Percentiles rank a stretch among this genome's conserved stretches.
These are phyloP conservation scores for Corynorhinus townsendii DNA, from an alignment of 2,113 vertebrate species.

Conservation along the genomic window DNA sequence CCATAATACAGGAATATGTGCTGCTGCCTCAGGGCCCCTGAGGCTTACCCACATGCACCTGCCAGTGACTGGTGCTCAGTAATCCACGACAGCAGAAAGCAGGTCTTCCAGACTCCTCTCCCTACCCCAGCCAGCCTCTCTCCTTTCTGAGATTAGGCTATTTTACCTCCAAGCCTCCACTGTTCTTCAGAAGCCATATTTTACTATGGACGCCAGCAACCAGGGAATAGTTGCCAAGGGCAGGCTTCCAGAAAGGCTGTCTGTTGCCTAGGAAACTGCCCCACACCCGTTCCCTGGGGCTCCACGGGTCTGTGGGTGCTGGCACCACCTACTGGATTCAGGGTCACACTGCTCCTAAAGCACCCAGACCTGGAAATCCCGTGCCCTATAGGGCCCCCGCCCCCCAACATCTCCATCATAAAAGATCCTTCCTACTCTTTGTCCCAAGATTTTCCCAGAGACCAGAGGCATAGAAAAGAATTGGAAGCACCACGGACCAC, in stretches of 20 bases:
- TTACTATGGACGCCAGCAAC: neutral
- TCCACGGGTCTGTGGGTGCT: neutral
- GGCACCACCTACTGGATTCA: slow-evolving; percentile 56
- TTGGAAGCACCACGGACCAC: neutral
- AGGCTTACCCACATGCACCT: neutral
- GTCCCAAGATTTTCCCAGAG: neutral
- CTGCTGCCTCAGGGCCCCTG: neutral
- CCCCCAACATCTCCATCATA: neutral
- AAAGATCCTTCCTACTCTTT: neutral
- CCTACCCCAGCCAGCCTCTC: neutral
- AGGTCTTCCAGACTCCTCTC: neutral
- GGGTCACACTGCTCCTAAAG: neutral
- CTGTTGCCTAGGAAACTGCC: slow-evolving; percentile 67
- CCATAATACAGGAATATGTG: neutral
- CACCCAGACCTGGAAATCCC: no score
- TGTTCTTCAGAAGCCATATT: slow-evolving; percentile 45
- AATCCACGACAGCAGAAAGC: neutral
- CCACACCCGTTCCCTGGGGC: neutral
- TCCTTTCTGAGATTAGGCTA: neutral
- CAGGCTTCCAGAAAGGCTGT: slow-evolving; percentile 23
- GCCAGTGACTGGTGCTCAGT: neutral
- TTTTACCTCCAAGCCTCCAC: neutral
- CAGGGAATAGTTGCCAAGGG: slow-evolving; percentile 49
- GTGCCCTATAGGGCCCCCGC: rapidly evolving
- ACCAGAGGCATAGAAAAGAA: neutral